Conservation (phyloP, 2,888 invertebrate genomes). For the Zootermopsis nevadensis region DNA sequence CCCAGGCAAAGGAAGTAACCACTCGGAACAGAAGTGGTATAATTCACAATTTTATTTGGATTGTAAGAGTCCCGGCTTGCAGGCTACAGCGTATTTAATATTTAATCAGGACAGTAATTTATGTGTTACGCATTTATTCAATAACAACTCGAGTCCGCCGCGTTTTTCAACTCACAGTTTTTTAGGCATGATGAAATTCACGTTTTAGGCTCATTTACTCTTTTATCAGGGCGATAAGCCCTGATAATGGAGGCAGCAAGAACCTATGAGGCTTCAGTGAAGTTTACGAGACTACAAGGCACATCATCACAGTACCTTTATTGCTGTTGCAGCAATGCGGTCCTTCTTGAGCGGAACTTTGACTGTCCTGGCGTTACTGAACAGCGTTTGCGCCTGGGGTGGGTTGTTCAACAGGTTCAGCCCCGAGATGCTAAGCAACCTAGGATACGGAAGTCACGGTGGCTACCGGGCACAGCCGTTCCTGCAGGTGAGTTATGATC, state of each 20-base stretch:
- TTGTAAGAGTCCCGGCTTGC: too few species aligned
- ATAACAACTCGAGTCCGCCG: too few species aligned
- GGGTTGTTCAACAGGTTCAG: slow-evolving; percentile 88
- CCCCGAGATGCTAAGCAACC: slow-evolving; percentile 84
- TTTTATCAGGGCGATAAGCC: background rate
- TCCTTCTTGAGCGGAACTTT: slow-evolving; percentile 5
- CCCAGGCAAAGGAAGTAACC: too few species aligned
- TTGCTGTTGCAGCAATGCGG: background rate
- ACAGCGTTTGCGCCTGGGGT: slow-evolving; percentile 75
- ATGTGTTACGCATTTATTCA: too few species aligned
- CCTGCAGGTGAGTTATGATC: slow-evolving; percentile 65
- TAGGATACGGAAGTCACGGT: slow-evolving; percentile 78
- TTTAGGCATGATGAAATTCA: too few species aligned
- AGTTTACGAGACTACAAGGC: background rate
- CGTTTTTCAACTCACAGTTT: too few species aligned
- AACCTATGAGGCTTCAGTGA: background rate
- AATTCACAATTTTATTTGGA: too few species aligned
- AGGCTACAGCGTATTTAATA: too few species aligned
- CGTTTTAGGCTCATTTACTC: background rate
- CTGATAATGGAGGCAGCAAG: background rate
- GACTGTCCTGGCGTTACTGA: slow-evolving; percentile 21
- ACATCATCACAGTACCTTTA: background rate
- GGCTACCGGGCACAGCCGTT: slow-evolving; percentile 61
- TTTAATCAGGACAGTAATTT: too few species aligned
- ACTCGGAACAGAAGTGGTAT: too few species aligned